phyloP scores from a whole-genome alignment of 2,113 vertebrate genomes.

The Eulacestoma nigropectus region DNA sequence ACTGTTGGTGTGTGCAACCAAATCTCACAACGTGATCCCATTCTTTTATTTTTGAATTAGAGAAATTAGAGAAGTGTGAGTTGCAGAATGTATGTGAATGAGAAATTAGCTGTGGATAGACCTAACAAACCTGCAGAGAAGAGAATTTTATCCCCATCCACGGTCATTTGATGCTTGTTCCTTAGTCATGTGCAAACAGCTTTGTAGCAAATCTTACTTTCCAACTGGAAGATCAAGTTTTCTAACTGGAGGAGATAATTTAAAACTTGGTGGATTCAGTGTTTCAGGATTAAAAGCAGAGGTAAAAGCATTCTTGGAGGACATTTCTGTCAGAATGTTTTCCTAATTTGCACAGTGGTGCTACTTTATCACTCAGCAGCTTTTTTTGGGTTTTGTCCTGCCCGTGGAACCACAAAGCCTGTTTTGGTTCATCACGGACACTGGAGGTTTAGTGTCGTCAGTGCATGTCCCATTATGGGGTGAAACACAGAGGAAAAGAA shows the following conservation, averaged over 20 bases:
- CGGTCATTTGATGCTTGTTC: neutral
- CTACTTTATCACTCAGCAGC: slow-evolving; percentile 42
- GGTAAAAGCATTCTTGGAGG: neutral
- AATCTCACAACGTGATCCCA: slow-evolving; percentile 2
- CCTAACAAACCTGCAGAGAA: slow-evolving; percentile 2
- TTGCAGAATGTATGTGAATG: slow-evolving; percentile 32
- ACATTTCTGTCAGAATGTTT: slow-evolving; percentile 3
- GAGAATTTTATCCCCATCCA: neutral
- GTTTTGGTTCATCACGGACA: neutral
- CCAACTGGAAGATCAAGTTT: neutral
- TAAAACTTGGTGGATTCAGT: neutral
- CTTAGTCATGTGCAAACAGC: neutral
- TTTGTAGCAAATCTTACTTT: neutral
- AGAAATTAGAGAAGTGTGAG: slow-evolving; percentile 12
- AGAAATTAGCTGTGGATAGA: slow-evolving; percentile 21
- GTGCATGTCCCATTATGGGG: neutral
- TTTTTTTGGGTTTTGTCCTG: slow-evolving; percentile 16
- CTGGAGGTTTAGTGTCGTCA: neutral
- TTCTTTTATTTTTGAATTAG: slow-evolving; percentile 32
- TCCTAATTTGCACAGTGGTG: slow-evolving; percentile 59
- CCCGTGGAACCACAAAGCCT: neutral
- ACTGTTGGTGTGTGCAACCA: neutral
- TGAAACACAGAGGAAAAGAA: neutral
- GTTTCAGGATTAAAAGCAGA: slow-evolving; percentile 10
- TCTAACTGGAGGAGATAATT: neutral